phyloP scores from a whole-genome alignment of 2,113 vertebrate species.

The Calyptomena viridis region DNA sequence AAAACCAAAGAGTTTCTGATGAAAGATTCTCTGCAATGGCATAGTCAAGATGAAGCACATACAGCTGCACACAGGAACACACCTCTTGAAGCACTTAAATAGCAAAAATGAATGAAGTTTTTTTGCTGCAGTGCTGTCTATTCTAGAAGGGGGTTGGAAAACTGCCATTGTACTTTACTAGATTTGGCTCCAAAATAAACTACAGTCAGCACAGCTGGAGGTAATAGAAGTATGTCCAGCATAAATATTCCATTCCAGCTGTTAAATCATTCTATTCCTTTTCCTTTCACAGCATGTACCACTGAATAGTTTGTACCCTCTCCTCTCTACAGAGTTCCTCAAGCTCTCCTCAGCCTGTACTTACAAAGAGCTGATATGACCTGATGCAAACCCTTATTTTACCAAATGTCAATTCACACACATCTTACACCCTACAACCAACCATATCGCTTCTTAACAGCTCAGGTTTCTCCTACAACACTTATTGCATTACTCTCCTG shows the following conservation, averaged over 20 bases:
- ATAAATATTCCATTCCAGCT: slow-evolving; percentile 27
- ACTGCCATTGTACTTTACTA: not conserved
- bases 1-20: not conserved
- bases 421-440: not conserved
- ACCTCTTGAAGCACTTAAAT: not conserved
- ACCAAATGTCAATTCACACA: not conserved
- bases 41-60: not conserved
- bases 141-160: not conserved
- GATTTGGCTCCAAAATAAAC: slow-evolving; percentile 27
- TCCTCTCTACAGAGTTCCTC: not conserved
- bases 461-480: not conserved
- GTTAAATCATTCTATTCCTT: not conserved
- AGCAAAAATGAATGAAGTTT: not conserved
- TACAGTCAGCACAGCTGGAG: slow-evolving; percentile 17
- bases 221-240: not conserved
- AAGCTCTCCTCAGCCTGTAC: not conserved
- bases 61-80: not conserved
- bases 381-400: not conserved
- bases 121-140: not conserved
- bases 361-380: not conserved
- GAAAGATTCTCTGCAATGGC: not conserved
- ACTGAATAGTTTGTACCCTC: not conserved
- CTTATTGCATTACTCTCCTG: not conserved
- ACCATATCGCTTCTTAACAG: not conserved
- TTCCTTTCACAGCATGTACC: not conserved